phyloP scores from a whole-genome alignment of 2,888 invertebrate genomes.

The Nysson spinosus region DNA sequence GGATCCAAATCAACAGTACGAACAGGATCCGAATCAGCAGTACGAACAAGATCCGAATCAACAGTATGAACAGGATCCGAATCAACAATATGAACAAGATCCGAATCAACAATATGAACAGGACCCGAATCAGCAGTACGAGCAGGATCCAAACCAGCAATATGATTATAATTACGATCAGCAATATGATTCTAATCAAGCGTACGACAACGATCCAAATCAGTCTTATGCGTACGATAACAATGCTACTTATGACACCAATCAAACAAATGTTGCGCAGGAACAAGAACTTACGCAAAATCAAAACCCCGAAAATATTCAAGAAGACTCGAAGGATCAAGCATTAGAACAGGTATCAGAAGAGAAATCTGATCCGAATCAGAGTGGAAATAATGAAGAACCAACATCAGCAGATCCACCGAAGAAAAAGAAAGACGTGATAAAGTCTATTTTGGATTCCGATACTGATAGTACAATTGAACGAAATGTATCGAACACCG shows the following conservation, averaged over 20 bases:
- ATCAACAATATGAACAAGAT: conserved; percentile 26
- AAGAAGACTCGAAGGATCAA: conserved; percentile 5
- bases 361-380: not conserved
- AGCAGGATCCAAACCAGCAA: conserved; percentile 36
- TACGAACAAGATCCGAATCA: conserved; percentile 17
- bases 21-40: conserved; percentile 24
- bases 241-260: conserved; percentile 21
- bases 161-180: conserved; percentile 32
- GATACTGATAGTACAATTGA: conserved; percentile 74
- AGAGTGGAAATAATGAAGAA: not conserved
- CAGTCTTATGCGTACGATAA: conserved; percentile 39
- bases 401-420: conserved; percentile 30
- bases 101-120: conserved; percentile 22
- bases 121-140: conserved; percentile 42
- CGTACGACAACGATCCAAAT: conserved; percentile 38
- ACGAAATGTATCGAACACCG: conserved; percentile 71
- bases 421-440: conserved; percentile 67
- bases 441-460: conserved; percentile 68
- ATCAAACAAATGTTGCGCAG: conserved; percentile 21
- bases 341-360: not conserved
- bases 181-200: conserved; percentile 35
- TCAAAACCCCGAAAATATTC: conserved; percentile 2
- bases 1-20: conserved; percentile 23
- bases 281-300: conserved; percentile 29
- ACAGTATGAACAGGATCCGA: conserved; percentile 25